Base-by-base conservation (phyloP, 2,113 vertebrate species). In the Suricata suricatta region DNA sequence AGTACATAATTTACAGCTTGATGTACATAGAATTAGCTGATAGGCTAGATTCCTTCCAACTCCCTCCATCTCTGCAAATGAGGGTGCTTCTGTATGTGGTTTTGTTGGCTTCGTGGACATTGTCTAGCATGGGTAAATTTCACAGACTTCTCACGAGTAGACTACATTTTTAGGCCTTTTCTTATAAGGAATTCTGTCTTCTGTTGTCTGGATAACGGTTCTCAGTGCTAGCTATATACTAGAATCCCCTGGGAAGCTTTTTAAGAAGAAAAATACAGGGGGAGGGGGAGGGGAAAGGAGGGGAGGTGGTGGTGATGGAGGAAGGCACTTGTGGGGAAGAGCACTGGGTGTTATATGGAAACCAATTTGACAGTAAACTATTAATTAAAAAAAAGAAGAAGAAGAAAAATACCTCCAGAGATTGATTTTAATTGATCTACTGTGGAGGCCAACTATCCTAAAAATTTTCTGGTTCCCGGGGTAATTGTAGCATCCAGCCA, bases 401-500 rank as follows among this genome's bases (percentile, higher is more conserved):
- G 41, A 83, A 54, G 66, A 66, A 93, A 71, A 93, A 82, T 91
- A 31, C 25, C 50, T 95, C n/a, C 64, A 90, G 54, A 93, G 33
- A 71, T 82, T 66, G 52, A 71, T 85, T 91, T 74, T 33, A 63
- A 23, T 85, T 91, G 33, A 69, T 76, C 25, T 15, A 33, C 19
- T 47, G 35, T 88, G 19, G 29, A 93, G 7, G 1, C 15, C 33
- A 76, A 0, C 38, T 79, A 1, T 90, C 69, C 93, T 93, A 92
- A 76, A 27, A 54, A 87, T 54, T 69, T 95, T 94, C 47, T 66
- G 35, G 47, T 35, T 79, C 16, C n/a, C 25, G 84, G 3, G 25
- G 23, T 93, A 84, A 54, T 96, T 96, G 31, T 95, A 47, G 54
- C 77, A n/a, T 84, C 23, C 27, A 88, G 68, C 60, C 47, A 82